Evolutionary conservation across 2,888 invertebrate species (phyloP).

Genomic region (Conomelus anceps): DNA sequence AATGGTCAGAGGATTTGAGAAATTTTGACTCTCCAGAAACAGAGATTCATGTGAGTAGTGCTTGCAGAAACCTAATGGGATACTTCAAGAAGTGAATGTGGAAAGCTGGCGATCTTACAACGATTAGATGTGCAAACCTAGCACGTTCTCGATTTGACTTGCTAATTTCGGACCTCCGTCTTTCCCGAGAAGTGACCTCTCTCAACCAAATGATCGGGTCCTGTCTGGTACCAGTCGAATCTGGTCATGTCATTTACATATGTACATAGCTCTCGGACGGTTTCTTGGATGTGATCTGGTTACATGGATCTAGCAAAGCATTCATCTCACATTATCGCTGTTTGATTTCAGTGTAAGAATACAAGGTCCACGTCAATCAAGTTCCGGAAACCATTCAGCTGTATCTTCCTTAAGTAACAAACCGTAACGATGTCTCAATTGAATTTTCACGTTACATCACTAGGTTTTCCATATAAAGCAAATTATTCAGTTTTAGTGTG

Average conservation of each 20-base stretch:
- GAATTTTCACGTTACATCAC: too few species aligned
- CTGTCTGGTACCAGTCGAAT: neutral
- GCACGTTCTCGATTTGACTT: neutral
- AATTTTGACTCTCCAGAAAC: neutral
- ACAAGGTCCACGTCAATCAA: neutral
- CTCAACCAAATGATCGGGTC: neutral
- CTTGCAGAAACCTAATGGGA: neutral
- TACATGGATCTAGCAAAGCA: neutral
- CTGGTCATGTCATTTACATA: neutral
- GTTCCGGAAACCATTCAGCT: neutral
- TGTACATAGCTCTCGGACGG: neutral
- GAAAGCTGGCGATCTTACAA: neutral
- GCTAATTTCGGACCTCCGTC: neutral
- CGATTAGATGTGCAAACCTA: neutral
- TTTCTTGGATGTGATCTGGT: neutral
- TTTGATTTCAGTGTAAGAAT: neutral
- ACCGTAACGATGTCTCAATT: too few species aligned
- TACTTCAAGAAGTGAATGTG: neutral
- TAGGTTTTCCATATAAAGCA: too few species aligned
- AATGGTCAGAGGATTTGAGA: neutral
- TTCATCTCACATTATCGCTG: neutral
- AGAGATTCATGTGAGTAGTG: neutral
- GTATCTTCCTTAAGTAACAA: too few species aligned
- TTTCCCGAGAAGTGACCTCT: neutral
- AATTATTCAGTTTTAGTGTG: too few species aligned